Evolutionary conservation across 2,797 vertebrate genomes (phyloP).

Genomic region (Chiroxiphia lanceolata): DNA sequence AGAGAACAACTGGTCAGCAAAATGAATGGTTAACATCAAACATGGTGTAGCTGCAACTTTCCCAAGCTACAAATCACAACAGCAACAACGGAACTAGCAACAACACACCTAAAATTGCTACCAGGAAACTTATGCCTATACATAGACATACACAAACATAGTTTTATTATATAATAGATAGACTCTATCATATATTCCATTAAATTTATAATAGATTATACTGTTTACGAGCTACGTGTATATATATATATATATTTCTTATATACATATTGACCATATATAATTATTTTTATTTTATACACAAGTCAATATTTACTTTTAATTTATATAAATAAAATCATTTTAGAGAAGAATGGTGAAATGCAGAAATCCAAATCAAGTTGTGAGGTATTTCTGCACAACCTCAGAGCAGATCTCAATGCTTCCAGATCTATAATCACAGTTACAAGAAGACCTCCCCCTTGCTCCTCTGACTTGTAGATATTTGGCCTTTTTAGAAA

Average conservation of each 20-base stretch:
- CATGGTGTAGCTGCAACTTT: neutral
- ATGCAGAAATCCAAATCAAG: neutral
- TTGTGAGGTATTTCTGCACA: neutral
- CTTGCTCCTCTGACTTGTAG: neutral
- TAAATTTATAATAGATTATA: neutral
- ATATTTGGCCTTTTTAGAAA: slow-evolving; percentile 18
- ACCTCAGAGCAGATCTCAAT: neutral
- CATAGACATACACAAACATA: neutral
- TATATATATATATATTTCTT: neutral
- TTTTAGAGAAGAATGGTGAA: neutral
- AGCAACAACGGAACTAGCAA: neutral
- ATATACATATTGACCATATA: neutral
- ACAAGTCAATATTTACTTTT: neutral
- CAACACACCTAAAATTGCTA: neutral
- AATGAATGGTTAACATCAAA: neutral
- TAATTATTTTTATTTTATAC: neutral
- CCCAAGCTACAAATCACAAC: neutral
- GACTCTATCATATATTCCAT: neutral
- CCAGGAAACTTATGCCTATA: neutral
- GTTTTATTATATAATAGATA: neutral
- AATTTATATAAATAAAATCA: neutral
- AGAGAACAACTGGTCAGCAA: slow-evolving; percentile 2
- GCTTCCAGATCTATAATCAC: neutral
- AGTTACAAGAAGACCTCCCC: neutral
- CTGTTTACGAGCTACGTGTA: neutral